These are phyloP conservation scores for Sebastiscus albofasciatus DNA, from an alignment of 2,797 vertebrate species.

Conservation along the genomic window DNA sequence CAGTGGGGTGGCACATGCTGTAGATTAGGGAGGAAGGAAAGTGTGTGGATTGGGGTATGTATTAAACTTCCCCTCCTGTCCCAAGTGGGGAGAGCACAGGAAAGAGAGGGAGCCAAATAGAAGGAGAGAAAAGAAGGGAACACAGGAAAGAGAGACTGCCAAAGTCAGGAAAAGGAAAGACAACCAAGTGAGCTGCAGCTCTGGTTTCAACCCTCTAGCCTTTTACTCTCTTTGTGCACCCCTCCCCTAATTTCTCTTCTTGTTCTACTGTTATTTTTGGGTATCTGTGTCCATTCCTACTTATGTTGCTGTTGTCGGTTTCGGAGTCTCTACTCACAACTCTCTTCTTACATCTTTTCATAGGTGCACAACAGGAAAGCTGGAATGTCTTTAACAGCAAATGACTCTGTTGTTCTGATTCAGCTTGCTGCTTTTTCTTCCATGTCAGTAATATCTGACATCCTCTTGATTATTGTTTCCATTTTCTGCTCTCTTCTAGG, in stretches of 20 bases:
- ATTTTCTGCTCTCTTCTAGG: conserved; percentile 76
- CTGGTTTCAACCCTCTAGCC: conserved; percentile 75
- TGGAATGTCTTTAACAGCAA: not conserved
- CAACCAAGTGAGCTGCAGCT: conserved; percentile 74
- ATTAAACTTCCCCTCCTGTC: conserved; percentile 89
- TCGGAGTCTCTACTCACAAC: not conserved
- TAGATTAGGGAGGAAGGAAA: conserved; percentile 89
- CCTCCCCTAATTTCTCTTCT: conserved; percentile 49
- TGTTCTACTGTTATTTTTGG: conserved; percentile 65
- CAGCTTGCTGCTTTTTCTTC: not conserved
- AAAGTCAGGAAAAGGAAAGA: conserved; percentile 77
- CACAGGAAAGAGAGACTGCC: conserved; percentile 82
- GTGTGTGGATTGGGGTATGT: conserved; percentile 83
- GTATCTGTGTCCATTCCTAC: conserved; percentile 44
- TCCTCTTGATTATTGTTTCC: not conserved
- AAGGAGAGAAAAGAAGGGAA: conserved; percentile 77
- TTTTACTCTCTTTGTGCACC: conserved; percentile 49
- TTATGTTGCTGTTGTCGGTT: conserved; percentile 46
- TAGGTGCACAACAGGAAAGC: not conserved
- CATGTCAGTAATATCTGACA: not conserved
- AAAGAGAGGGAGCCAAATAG: conserved; percentile 77
- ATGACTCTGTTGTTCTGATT: not conserved
- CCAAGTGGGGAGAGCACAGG: conserved; percentile 90
- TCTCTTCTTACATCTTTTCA: not conserved
- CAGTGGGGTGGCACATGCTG: conserved; percentile 90